Conservation (phyloP, 2,888 invertebrate genomes). For the Heliconius erato region DNA sequence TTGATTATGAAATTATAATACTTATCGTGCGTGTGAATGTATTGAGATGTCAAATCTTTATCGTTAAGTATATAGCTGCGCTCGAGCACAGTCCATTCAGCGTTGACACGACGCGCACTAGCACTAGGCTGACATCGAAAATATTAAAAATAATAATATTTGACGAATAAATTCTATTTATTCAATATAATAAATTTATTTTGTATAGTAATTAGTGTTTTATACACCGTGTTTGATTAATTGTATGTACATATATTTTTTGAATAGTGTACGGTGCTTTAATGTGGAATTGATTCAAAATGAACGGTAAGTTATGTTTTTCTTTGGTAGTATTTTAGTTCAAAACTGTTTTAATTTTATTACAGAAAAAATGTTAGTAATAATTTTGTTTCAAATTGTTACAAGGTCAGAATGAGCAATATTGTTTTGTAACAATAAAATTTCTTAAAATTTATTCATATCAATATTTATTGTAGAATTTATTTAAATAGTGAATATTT, state of each 20-base stretch:
- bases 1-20: constrained; percentile 42
- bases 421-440: neutral
- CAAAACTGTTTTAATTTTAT: neutral
- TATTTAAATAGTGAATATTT: too few species aligned
- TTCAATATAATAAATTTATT: constrained; percentile 10
- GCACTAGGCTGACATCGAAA: constrained; percentile 3
- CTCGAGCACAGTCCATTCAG: constrained; percentile 41
- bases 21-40: constrained; percentile 42
- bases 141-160: neutral
- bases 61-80: constrained; percentile 38
- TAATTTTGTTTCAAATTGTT: neutral
- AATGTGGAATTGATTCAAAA: constrained; percentile 38
- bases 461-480: too few species aligned
- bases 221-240: neutral
- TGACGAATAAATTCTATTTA: constrained; percentile 1
- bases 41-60: constrained; percentile 35
- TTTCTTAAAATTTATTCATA: neutral
- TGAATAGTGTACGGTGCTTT: constrained; percentile 30
- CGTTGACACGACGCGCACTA: constrained; percentile 28
- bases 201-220: neutral
- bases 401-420: neutral
- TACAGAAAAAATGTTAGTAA: neutral
- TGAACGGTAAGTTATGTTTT: constrained; percentile 45
- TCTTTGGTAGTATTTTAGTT: neutral
- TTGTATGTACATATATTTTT: neutral